Conservation (phyloP, 2,888 invertebrate genomes). For the Andrena trimmerana region DNA sequence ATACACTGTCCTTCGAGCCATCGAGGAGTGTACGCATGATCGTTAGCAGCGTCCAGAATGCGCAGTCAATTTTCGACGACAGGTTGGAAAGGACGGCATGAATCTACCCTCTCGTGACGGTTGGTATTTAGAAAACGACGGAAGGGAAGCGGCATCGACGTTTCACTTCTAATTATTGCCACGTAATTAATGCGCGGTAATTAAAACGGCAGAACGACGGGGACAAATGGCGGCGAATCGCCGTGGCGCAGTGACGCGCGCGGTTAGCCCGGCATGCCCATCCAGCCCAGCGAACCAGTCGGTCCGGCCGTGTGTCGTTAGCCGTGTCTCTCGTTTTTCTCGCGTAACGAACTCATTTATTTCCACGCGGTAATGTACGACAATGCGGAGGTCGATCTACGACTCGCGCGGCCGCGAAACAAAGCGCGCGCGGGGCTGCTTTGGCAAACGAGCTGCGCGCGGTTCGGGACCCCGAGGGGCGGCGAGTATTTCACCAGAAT, state of each 20-base stretch:
- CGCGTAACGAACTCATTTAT: conserved; percentile 64
- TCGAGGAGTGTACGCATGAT: neutral
- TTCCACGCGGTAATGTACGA: conserved; percentile 57
- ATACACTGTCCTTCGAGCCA: too few species aligned
- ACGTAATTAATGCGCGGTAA: conserved; percentile 55
- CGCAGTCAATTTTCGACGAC: neutral
- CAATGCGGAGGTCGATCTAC: conserved; percentile 64
- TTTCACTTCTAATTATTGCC: conserved; percentile 44
- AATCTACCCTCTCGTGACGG: neutral
- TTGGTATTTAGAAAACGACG: neutral
- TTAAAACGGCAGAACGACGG: conserved; percentile 36
- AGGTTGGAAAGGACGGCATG: neutral
- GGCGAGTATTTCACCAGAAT: conserved; percentile 81
- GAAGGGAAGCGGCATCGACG: conserved; percentile 8
- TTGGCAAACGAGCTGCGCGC: conserved; percentile 66
- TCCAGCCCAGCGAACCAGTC: neutral
- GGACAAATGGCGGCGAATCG: conserved; percentile 32
- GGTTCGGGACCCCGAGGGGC: conserved; percentile 71
- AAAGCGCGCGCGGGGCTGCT: conserved; percentile 53
- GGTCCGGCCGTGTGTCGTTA: conserved; percentile 47
- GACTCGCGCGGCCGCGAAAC: conserved; percentile 58
- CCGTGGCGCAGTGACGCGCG: conserved; percentile 12
- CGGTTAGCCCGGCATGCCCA: neutral
- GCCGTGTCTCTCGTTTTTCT: conserved; percentile 60
- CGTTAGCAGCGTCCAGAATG: neutral